Base-by-base conservation (phyloP, 2,888 invertebrate genomes). In the Eupithecia centaureata region DNA sequence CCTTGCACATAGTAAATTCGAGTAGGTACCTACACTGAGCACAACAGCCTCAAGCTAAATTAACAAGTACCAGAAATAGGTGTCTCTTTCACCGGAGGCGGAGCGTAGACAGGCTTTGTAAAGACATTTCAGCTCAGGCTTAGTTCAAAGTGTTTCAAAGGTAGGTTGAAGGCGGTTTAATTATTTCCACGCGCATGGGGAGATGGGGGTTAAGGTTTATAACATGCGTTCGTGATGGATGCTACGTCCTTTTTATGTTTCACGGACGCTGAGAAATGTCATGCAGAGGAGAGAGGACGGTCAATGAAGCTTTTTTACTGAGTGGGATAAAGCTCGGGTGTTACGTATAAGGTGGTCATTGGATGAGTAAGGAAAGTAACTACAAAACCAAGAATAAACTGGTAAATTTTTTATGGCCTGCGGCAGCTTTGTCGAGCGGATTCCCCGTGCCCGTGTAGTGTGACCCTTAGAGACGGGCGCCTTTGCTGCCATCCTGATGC, bases 91-190 rank as follows among this genome's bases (percentile, higher is more conserved):
- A 86, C 87, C 83, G 80, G 80, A 71, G 86, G 87, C 86, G 81
- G 79, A 84, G 65, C 60, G 63, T 85, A 86, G 85, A 86, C 61
- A 61, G 51, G 76, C 85, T 88, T 88, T 87, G 86, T 86, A 77
- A 79, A 84, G 82, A 84, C 81, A 81, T 85, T 86, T 84, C 77
- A 86, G 86, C 79, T 76, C 77, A 81, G 84, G 85, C 79, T 76
- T 77, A 82, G 84, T 79, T 89, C 87, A 89, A 88, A 88, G 86
- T 77, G 82, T 84, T 79, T 89, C 87, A 89, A 88, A 88, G 86
- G 85, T 82, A 81, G 74, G 81, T 82, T 85, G 79, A 70, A 83
- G 83, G 82, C 84, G 82, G 80, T 90, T 89, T 88, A 89, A 91
- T 91, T 90, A 91, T 90, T 89, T 82, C 83, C 77, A 81, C 82